A percentile compares a stretch with the other conserved stretches of the same genome.
phyloP scores from a whole-genome alignment of 2,113 vertebrate species.

The Paradisaea rubra region DNA sequence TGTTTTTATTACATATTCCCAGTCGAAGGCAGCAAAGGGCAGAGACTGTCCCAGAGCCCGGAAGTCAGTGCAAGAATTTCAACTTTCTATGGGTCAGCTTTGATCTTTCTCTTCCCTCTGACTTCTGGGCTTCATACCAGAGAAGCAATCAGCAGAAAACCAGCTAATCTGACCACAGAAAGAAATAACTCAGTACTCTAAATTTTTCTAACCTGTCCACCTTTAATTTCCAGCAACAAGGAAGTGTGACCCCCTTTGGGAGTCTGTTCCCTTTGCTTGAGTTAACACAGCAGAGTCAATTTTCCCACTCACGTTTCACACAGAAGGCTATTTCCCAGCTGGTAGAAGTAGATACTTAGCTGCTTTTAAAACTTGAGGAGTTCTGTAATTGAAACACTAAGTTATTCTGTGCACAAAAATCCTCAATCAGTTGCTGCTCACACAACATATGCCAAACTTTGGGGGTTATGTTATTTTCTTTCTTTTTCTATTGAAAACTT shows the following conservation, averaged over 20 bases:
- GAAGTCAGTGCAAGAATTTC: not conserved
- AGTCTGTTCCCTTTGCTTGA: not conserved
- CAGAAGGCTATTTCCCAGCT: not conserved
- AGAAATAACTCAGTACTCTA: not conserved
- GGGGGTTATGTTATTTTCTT: not conserved
- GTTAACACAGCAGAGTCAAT: not conserved
- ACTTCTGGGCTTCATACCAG: not conserved
- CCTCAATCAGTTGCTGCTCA: not conserved
- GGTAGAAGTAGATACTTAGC: not conserved
- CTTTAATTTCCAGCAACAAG: not conserved
- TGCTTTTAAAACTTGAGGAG: conserved; percentile 4
- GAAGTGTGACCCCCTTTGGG: not conserved
- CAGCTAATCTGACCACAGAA: not conserved
- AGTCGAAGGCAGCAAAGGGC: not conserved
- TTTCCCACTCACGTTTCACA: not conserved
- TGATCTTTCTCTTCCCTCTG: not conserved
- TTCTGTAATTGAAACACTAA: conserved; percentile 11
- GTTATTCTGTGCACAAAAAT: not conserved
- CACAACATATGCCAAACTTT: not conserved
- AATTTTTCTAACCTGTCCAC: not conserved
- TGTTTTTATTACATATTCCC: not conserved
- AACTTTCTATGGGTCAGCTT: not conserved
- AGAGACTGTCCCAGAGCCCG: not conserved
- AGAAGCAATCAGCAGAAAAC: not conserved
- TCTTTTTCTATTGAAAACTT: not conserved